Base-by-base conservation (phyloP, 2,797 vertebrate genomes). In the Falco columbarius region DNA sequence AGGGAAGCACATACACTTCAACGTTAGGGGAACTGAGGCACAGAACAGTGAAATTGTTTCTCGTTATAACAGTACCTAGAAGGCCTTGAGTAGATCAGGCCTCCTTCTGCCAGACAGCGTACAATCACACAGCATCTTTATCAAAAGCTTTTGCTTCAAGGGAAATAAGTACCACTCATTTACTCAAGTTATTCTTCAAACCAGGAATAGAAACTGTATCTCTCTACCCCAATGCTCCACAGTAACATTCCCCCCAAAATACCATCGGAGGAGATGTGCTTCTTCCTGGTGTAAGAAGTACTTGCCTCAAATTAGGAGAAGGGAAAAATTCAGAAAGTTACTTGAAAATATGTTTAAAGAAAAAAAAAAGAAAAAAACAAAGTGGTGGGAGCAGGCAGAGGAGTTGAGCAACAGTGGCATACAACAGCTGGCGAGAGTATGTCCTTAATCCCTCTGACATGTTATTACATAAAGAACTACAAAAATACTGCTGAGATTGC, bases 311-410 rank as follows among this genome's bases (percentile, higher is more conserved):
- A 30, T 46, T 7, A 89, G 49, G 24, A 81, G 46, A 62, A 79
- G n/a, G 18, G 65, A 7, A 11, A 70, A 62, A 76, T 36, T 74
- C 18, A 6, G 10, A 52, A 73, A 11, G 16, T 52, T 61, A 26
- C n/a, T 51, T 42, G 24, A 42, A 89, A 71, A 55, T 1, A 12
- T 5, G 18, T 32, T 40, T 32, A 58, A 67, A 70, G 26, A 0
- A 7, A 10, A 20, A 9, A 24, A 32, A 6, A 20, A 42, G 4
- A 42, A 42, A 42, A 40, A 40, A 40, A 13, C 40, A 40, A 40
- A 40, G 40, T 14, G 2, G 7, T 2, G 3, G 4, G 3, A 14
- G 0, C 3, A 7, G 7, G 42, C 23, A 77, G 55, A 11, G 8
- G 17, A 36, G 7, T 36, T 67, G 32, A 93, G 40, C 54, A 72